Evolutionary conservation across 2,888 invertebrate genomes (phyloP).

Genomic region (Noctua comes): DNA sequence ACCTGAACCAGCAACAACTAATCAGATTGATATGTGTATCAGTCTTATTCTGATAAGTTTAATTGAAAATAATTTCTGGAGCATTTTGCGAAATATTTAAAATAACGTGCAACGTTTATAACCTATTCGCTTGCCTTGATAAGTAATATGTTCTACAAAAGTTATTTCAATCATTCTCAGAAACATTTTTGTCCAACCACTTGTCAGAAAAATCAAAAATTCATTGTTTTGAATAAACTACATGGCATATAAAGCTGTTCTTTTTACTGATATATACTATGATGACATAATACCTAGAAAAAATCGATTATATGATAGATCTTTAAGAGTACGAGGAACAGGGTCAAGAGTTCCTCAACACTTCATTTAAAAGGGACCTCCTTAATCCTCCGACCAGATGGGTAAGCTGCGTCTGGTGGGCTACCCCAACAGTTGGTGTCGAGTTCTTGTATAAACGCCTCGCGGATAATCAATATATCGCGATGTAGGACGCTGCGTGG

Average conservation of each 20-base stretch:
- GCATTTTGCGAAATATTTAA: not conserved
- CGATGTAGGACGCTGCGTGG: too few relatives aligned
- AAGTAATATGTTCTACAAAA: not conserved
- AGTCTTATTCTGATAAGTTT: constrained; percentile 16
- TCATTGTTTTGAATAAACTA: constrained; percentile 33
- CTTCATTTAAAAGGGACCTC: too few relatives aligned
- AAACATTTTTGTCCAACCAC: not conserved
- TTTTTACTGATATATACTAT: not conserved
- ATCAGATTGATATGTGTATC: not conserved
- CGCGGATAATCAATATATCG: too few relatives aligned
- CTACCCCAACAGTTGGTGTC: not conserved
- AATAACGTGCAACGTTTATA: not conserved
- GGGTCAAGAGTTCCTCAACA: not conserved
- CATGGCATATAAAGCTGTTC: not conserved
- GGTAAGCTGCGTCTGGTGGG: not conserved
- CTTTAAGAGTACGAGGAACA: not conserved
- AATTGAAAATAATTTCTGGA: constrained; percentile 1
- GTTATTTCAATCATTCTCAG: not conserved
- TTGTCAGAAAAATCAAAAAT: not conserved
- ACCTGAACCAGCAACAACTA: constrained; percentile 14
- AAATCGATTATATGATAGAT: not conserved
- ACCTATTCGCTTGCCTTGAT: not conserved
- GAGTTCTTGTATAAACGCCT: too few relatives aligned
- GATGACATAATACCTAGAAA: not conserved
- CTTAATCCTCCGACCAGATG: not conserved